These are phyloP conservation scores for Buathra laborator DNA, from an alignment of 2,888 invertebrate species.

Conservation along the genomic window DNA sequence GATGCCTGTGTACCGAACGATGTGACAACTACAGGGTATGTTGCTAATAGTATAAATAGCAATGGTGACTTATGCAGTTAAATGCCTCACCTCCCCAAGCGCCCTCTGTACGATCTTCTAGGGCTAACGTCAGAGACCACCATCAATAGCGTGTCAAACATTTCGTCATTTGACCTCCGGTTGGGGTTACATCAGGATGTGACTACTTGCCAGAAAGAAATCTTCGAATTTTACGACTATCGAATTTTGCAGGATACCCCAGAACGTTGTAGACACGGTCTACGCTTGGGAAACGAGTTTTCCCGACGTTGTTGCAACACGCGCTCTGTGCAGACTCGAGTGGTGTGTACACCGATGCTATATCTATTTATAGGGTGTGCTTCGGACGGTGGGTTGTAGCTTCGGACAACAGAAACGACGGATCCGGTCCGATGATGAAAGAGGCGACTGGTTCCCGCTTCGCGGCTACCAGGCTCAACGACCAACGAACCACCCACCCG, in stretches of 20 bases:
- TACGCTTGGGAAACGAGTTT: constrained; percentile 55
- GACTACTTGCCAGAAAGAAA: constrained; percentile 34
- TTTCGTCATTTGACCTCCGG: constrained; percentile 14
- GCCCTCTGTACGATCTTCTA: background rate
- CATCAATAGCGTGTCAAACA: constrained; percentile 1
- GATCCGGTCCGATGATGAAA: constrained; percentile 73
- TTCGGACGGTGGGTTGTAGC: constrained; percentile 49
- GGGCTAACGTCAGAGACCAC: background rate
- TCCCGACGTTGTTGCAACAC: constrained; percentile 31
- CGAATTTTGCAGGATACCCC: constrained; percentile 31
- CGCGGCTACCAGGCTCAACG: constrained; percentile 48
- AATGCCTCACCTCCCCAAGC: background rate
- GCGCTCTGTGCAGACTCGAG: constrained; percentile 23
- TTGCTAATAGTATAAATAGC: background rate
- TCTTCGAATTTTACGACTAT: constrained; percentile 59
- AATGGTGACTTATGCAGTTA: background rate
- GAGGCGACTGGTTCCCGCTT: constrained; percentile 68
- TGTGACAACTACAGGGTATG: too few species aligned
- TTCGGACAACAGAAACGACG: constrained; percentile 65
- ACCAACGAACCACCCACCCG: constrained; percentile 66
- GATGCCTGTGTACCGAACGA: too few species aligned
- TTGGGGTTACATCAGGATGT: constrained; percentile 34
- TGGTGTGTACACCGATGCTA: constrained; percentile 33
- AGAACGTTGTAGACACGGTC: constrained; percentile 21
- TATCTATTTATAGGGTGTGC: constrained; percentile 45